Evolutionary conservation across 2,797 vertebrate species (phyloP).

Genomic region (Acanthurus lineatus): DNA sequence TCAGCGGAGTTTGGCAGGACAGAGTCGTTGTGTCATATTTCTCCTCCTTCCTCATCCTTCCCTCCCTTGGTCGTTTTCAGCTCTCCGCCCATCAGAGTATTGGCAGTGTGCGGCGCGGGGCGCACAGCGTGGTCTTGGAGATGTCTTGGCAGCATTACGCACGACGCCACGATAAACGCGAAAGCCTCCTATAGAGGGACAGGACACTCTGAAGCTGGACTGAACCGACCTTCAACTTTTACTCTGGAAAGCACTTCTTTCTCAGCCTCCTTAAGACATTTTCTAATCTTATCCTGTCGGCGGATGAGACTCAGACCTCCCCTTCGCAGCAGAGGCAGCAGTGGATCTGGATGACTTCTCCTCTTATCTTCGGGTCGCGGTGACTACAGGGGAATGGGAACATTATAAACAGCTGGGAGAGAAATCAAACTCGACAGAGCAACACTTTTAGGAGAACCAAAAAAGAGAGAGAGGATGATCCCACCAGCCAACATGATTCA

Average conservation of each 20-base stretch:
- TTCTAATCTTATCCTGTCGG: slow-evolving; percentile 8
- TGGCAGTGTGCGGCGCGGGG: slow-evolving; percentile 48
- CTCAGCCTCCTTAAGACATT: slow-evolving; percentile 8
- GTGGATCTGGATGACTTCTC: slow-evolving; percentile 54
- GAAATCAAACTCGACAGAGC: slow-evolving; percentile 46
- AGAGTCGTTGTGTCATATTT: slow-evolving; percentile 41
- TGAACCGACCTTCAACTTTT: slow-evolving; percentile 24
- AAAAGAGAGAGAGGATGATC: slow-evolving; percentile 82
- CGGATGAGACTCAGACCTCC: slow-evolving; percentile 26
- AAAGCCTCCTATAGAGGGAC: slow-evolving; percentile 18
- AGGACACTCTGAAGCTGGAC: slow-evolving; percentile 5
- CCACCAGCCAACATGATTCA: slow-evolving; percentile 83
- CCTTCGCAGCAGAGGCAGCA: slow-evolving; percentile 4
- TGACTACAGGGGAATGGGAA: slow-evolving; percentile 58
- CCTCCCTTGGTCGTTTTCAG: slow-evolving; percentile 3
- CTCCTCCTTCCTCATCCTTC: slow-evolving; percentile 62
- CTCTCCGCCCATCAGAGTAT: slow-evolving; percentile 59
- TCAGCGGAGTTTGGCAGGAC: slow-evolving; percentile 39
- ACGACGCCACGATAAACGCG: slow-evolving; percentile 42
- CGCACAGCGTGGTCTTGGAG: slow-evolving; percentile 69
- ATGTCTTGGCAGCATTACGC: slow-evolving; percentile 73
- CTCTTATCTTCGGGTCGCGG: slow-evolving; percentile 34
- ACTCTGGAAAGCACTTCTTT: neutral
- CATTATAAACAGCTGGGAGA: slow-evolving; percentile 55
- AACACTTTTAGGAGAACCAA: slow-evolving; percentile 39